Conservation (phyloP, 2,797 vertebrate genomes). For the Jordanella pulchra region DNA sequence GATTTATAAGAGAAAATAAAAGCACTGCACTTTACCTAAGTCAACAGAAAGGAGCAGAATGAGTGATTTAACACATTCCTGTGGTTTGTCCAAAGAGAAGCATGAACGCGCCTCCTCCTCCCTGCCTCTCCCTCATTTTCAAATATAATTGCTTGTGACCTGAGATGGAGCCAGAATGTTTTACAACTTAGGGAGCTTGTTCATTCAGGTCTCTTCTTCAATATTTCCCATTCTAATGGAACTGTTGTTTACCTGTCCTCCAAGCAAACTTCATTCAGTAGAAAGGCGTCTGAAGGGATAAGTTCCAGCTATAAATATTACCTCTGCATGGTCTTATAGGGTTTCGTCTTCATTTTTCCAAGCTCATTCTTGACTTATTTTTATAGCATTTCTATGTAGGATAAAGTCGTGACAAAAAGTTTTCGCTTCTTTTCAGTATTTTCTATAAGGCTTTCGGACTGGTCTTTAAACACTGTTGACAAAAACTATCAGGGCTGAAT, state of each 20-base stretch:
- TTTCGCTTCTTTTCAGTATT: neutral
- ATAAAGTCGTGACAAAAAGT: neutral
- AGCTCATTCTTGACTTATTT: neutral
- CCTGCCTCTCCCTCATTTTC: slow-evolving; percentile 39
- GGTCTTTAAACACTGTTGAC: neutral
- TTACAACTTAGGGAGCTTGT: slow-evolving; percentile 68
- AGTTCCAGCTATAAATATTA: neutral
- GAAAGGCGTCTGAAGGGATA: neutral
- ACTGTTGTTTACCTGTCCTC: slow-evolving; percentile 41
- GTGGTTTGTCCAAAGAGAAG: slow-evolving; percentile 18
- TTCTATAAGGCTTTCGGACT: too few species aligned
- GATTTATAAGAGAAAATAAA: neutral
- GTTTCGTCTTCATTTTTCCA: neutral
- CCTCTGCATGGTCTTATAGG: neutral
- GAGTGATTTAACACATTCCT: slow-evolving; percentile 43
- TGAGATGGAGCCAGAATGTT: slow-evolving; percentile 55
- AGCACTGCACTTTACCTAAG: neutral
- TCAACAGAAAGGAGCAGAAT: neutral
- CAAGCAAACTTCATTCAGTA: neutral
- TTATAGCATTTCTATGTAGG: neutral
- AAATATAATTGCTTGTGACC: slow-evolving; percentile 63
- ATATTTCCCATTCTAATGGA: slow-evolving; percentile 65
- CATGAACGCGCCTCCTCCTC: slow-evolving; percentile 33
- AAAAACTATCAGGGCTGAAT: too few species aligned
- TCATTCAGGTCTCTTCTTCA: slow-evolving; percentile 63